These are phyloP conservation scores for Drosophila nasuta DNA, from an alignment of 1,140 invertebrate species.

Conservation along the genomic window DNA sequence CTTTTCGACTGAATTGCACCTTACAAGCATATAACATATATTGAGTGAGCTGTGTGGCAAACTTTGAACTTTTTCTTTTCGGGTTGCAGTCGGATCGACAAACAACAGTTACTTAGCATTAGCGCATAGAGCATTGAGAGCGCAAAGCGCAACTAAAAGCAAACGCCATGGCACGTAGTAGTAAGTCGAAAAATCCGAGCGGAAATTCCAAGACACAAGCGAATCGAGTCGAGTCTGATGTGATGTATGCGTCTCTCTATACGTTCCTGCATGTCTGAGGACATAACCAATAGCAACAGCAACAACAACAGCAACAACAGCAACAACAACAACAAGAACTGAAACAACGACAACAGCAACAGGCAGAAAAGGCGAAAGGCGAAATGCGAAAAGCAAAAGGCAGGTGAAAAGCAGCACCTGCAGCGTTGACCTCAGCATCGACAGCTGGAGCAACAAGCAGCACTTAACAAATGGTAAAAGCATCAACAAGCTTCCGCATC, in stretches of 20 bases:
- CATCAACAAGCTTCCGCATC: constrained; percentile 83
- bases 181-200: constrained; percentile 71
- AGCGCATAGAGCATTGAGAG: constrained; percentile 48
- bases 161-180: constrained; percentile 75
- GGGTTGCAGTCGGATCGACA: constrained; percentile 42
- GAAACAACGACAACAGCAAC: constrained; percentile 26
- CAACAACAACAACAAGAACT: constrained; percentile 18
- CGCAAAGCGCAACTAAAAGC: constrained; percentile 66
- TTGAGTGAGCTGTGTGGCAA: constrained; percentile 41
- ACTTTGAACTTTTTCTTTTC: constrained; percentile 44
- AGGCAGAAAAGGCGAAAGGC: constrained; percentile 29
- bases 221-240: constrained; percentile 47
- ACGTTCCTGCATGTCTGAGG: constrained; percentile 70
- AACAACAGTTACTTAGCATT: constrained; percentile 81
- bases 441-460: constrained; percentile 82
- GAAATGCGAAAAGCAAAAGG: background rate
- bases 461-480: constrained; percentile 83
- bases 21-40: background rate
- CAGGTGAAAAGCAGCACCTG: constrained; percentile 54
- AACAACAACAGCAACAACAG: constrained; percentile 22
- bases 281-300: constrained; percentile 74
- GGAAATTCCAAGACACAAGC: constrained; percentile 49
- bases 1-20: constrained; percentile 63
- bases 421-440: constrained; percentile 80
- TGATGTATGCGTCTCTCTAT: constrained; percentile 47